A percentile compares a stretch with the other conserved stretches of the same genome.
phyloP scores from a whole-genome alignment of 2,888 invertebrate species.

The Dryobota labecula region DNA sequence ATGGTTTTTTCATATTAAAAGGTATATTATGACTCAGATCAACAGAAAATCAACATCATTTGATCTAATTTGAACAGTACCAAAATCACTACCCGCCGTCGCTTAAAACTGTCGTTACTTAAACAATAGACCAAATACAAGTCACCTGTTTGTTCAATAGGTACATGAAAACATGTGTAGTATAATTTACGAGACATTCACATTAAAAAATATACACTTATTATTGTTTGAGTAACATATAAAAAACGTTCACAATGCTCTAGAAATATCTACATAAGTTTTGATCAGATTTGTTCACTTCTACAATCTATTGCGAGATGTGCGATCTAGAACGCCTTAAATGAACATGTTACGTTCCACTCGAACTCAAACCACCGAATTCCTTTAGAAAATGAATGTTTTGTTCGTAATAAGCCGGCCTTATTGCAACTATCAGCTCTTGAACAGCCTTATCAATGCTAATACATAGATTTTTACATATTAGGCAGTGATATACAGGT shows the following conservation, averaged over 20 bases:
- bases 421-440: slow-evolving; percentile 11
- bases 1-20: neutral
- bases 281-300: neutral
- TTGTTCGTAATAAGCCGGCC: slow-evolving; percentile 14
- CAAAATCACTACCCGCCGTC: slow-evolving; percentile 35
- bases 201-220: slow-evolving; percentile 20
- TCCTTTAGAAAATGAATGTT: neutral
- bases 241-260: slow-evolving; percentile 24
- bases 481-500: neutral
- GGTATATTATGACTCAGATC: neutral
- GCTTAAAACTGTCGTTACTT: neutral
- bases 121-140: slow-evolving; percentile 21
- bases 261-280: slow-evolving; percentile 9
- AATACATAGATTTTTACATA: slow-evolving; percentile 5
- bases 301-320: neutral
- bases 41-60: neutral
- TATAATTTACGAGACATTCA: slow-evolving; percentile 28
- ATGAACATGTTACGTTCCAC: neutral
- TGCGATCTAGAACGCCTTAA: neutral
- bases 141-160: slow-evolving; percentile 23
- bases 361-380: neutral
- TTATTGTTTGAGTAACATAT: slow-evolving; percentile 35
- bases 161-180: slow-evolving; percentile 42
- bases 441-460: slow-evolving; percentile 2
- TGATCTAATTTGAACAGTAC: neutral